Percentiles rank a stretch among this genome's conserved stretches.
Evolutionary conservation across 2,888 invertebrate genomes (phyloP).

Genomic region (Cataglyphis rosenhaueri): DNA sequence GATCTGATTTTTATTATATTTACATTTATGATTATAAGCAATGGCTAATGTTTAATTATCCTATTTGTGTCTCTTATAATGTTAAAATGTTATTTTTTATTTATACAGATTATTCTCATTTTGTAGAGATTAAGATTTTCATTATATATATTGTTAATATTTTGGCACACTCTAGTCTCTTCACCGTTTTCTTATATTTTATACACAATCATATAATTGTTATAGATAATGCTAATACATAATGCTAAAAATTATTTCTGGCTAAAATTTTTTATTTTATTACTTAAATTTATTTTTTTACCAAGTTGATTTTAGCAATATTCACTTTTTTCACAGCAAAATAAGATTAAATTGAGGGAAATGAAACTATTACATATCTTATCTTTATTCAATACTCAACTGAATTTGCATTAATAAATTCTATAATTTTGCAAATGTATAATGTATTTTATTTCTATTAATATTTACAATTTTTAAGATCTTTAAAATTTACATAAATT

Average conservation of each 20-base stretch:
- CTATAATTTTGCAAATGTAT: slow-evolving; percentile 15
- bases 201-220: slow-evolving; percentile 30
- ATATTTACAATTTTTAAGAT: slow-evolving; percentile 19
- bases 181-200: slow-evolving; percentile 68
- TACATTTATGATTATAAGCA: slow-evolving; percentile 51
- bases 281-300: neutral
- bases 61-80: slow-evolving; percentile 59
- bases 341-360: neutral
- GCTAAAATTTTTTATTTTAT: slow-evolving; percentile 2
- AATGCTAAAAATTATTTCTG: slow-evolving; percentile 28
- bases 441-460: slow-evolving; percentile 28
- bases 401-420: slow-evolving; percentile 2
- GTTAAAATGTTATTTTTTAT: slow-evolving; percentile 67
- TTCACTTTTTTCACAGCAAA: neutral
- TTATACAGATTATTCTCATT: slow-evolving; percentile 41
- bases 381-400: slow-evolving; percentile 3
- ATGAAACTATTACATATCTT: neutral
- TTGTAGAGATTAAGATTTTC: slow-evolving; percentile 52
- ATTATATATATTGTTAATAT: slow-evolving; percentile 58
- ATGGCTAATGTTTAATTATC: slow-evolving; percentile 59
- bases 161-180: slow-evolving; percentile 75
- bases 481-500: slow-evolving; percentile 5
- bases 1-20: slow-evolving; percentile 68
- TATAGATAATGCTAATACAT: slow-evolving; percentile 3
- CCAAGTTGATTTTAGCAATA: neutral